Conservation (phyloP, 2,797 vertebrate genomes). For the Epinephelus awoara region DNA sequence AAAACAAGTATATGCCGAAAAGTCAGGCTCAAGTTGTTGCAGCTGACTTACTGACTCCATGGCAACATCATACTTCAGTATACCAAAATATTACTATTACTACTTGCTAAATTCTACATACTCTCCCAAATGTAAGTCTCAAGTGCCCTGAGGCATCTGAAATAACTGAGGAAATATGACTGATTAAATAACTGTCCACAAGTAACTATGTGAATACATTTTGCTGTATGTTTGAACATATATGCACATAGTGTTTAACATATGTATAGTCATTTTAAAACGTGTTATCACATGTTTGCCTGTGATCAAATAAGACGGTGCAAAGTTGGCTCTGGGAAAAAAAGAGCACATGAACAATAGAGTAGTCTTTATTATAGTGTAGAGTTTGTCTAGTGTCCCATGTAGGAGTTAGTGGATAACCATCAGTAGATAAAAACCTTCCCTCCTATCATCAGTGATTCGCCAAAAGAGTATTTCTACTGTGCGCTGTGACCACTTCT, state of each 20-base stretch:
- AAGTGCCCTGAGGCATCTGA: no score
- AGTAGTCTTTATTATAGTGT: neutral
- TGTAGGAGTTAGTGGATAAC: constrained; percentile 34
- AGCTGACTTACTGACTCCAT: no score
- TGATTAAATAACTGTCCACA: neutral
- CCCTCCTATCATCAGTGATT: constrained; percentile 43
- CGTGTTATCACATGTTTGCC: constrained; percentile 2
- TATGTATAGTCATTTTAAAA: constrained; percentile 25
- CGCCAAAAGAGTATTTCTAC: constrained; percentile 53
- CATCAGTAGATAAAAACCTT: constrained; percentile 16
- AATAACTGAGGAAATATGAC: no score
- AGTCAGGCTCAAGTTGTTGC: neutral
- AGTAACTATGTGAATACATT: constrained; percentile 29
- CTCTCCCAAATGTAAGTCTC: no score
- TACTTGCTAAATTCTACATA: no score
- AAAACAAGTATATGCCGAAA: neutral
- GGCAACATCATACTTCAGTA: neutral
- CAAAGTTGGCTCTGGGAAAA: constrained; percentile 1
- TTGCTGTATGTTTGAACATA: constrained; percentile 46
- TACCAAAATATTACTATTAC: neutral
- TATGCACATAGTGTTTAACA: constrained; percentile 33
- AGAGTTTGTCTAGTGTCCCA: constrained; percentile 12
- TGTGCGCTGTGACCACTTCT: constrained; percentile 65
- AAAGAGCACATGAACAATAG: constrained; percentile 41
- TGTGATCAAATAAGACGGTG: constrained; percentile 16